Percentiles rank a stretch among this genome's conserved stretches.
Conservation (phyloP, 2,797 vertebrate genomes). For the Sebastes oblongus region DNA sequence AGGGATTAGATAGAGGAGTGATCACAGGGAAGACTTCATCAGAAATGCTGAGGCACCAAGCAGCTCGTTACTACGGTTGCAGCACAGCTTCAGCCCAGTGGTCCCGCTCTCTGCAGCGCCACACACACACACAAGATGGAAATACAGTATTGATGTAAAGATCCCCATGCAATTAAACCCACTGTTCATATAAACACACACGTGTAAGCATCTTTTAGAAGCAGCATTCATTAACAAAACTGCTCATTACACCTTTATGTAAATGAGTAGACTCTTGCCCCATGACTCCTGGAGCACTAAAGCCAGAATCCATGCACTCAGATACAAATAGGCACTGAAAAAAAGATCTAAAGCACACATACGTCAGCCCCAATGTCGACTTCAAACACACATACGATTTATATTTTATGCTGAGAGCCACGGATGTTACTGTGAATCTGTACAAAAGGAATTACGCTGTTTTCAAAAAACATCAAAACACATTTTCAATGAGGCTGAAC, state of each 20-base stretch:
- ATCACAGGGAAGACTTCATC: constrained; percentile 78
- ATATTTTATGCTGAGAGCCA: constrained; percentile 25
- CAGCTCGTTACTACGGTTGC: constrained; percentile 74
- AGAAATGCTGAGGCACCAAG: constrained; percentile 75
- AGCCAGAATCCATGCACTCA: neutral
- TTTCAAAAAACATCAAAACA: constrained; percentile 30
- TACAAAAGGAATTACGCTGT: constrained; percentile 19
- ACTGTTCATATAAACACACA: constrained; percentile 1
- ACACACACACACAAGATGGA: constrained; percentile 23
- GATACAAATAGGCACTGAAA: neutral
- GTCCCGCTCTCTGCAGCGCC: constrained; percentile 41
- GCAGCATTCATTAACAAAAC: neutral
- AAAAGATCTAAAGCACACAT: constrained; percentile 13
- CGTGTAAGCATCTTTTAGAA: constrained; percentile 7
- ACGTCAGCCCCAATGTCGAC: neutral
- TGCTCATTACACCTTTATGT: neutral
- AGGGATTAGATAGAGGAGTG: constrained; percentile 78
- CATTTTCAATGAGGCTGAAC: constrained; percentile 13
- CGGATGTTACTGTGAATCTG: neutral
- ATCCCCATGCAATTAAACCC: constrained; percentile 28
- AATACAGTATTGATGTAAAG: neutral
- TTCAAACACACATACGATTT: constrained; percentile 27
- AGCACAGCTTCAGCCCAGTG: constrained; percentile 50
- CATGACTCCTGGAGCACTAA: neutral
- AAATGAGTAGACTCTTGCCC: neutral